Conservation (phyloP, 1,140 invertebrate genomes). For the Scylla paramamosain region DNA sequence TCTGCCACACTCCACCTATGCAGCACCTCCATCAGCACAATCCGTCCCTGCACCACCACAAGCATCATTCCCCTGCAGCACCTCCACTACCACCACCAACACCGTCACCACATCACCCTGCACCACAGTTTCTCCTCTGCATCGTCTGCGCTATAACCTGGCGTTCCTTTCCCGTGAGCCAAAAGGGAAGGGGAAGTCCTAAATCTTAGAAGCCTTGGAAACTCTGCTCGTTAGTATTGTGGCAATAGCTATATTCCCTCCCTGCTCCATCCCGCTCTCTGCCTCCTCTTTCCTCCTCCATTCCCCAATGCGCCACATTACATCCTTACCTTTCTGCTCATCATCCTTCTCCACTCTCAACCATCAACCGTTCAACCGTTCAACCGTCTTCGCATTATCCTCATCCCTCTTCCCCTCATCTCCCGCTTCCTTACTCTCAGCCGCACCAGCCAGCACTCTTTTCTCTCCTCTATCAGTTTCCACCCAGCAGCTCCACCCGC, state of each 20-base stretch:
- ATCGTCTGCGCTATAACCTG: background rate
- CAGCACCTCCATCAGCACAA: background rate
- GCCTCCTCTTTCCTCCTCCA: background rate
- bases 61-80: background rate
- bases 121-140: background rate
- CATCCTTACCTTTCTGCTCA: background rate
- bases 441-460: background rate
- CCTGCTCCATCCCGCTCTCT: background rate
- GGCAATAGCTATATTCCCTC: slow-evolving; percentile 5
- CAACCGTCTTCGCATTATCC: background rate
- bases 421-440: background rate
- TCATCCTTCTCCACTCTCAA: background rate
- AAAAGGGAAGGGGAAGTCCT: background rate
- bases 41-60: background rate
- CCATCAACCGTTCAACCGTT: background rate
- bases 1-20: background rate
- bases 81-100: background rate
- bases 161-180: background rate
- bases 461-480: background rate
- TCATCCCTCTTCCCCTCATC: background rate
- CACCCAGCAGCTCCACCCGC: background rate
- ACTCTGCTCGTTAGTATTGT: slow-evolving; percentile 14
- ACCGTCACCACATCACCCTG: background rate
- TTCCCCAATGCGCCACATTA: background rate
- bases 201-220: background rate